Base-by-base conservation (phyloP, 23 tunicate species). In the Trididemnum clinides region DNA sequence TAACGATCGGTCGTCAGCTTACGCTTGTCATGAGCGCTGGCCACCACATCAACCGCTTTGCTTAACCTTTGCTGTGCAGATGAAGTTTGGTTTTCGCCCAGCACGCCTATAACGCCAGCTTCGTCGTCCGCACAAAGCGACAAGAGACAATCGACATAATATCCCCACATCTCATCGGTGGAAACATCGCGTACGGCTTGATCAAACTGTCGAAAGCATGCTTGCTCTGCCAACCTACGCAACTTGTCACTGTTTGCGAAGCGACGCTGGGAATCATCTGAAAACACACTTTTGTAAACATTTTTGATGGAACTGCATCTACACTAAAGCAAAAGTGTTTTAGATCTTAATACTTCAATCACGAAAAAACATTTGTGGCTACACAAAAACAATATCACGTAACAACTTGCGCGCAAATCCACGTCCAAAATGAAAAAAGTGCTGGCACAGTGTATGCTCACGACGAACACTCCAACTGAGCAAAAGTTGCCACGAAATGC, bases 141-240 rank as follows among this genome's bases (percentile, higher is more conserved):
- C 22, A 54, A 51, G 0, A 59, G 28, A 58, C 72, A 82, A 6
- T 72, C 64, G 57, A 92, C 54, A 59, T 92, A 92, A 51, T 88
- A 87, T 22, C 84, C 85, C 92, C 92, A 92, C 90, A 92, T 92
- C 50, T 84, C 89, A 6, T 75, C 39, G 0, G 79, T 82, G 82
- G 84, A 50, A 31, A 92, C 51, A 6, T 79, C 82, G 0, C 25
- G 57, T n/a, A 92, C 62, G 10, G 92, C 92, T 39, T 84, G 34
- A 2, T 92, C 97, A 84, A 88, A 88, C 31, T 75, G 87, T 33
- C 80, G 71, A 28, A 33, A 92, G 58, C 97, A 87, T 30, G 10
- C 6, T 66, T 18, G 12, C 10, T 66, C 75, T 36, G 37, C 36
- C 12, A 32, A 4, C 31, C 75, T 36, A 6, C 31, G 63, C 63